phyloP scores from a whole-genome alignment of 2,888 invertebrate genomes.

The Callinectes sapidus region DNA sequence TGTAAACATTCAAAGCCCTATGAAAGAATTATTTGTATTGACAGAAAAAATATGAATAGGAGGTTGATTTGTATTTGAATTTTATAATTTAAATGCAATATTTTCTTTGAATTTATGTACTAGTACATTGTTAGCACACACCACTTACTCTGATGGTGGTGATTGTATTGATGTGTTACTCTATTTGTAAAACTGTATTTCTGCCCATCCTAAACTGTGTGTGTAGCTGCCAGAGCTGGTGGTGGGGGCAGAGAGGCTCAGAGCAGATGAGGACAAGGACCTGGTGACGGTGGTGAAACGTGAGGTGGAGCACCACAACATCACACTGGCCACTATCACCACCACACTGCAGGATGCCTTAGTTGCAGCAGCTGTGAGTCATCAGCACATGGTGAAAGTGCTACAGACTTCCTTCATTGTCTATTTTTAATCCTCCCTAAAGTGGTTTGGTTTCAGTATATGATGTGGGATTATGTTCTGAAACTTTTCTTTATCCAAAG shows the following conservation, averaged over 20 bases:
- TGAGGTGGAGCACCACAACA: constrained; percentile 49
- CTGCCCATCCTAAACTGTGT: background rate
- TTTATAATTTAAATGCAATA: no score
- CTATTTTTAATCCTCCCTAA: no score
- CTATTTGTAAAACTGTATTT: background rate
- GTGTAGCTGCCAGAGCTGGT: constrained; percentile 52
- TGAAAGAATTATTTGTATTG: no score
- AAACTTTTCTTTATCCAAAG: no score
- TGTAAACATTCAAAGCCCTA: no score
- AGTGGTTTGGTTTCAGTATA: no score
- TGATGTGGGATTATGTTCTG: no score
- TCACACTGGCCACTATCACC: constrained; percentile 16
- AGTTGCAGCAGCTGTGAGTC: constrained; percentile 42
- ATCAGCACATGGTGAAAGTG: background rate
- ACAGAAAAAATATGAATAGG: no score
- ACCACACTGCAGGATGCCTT: constrained; percentile 39
- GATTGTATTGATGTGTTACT: background rate
- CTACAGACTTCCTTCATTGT: background rate
- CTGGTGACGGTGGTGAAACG: constrained; percentile 48
- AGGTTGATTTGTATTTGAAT: no score
- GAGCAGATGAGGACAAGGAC: constrained; percentile 45
- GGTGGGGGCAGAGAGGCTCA: constrained; percentile 29
- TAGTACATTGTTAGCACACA: no score
- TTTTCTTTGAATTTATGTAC: no score
- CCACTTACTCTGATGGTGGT: background rate